Conservation (phyloP, 1,140 invertebrate species). For the Leguminivora glycinivorella region DNA sequence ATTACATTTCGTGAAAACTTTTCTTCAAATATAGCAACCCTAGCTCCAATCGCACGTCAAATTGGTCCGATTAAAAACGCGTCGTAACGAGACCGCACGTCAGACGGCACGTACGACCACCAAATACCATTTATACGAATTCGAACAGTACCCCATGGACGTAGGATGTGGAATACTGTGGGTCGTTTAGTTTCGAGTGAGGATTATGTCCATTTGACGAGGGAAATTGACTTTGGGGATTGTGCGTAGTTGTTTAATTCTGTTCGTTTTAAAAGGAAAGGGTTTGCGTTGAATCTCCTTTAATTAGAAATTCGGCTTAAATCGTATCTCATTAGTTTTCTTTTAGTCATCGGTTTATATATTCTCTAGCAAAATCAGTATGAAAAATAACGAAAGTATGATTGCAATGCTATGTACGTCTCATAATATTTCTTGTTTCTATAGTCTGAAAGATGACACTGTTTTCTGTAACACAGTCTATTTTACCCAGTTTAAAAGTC, state of each 20-base stretch:
- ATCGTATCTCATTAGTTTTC: no score
- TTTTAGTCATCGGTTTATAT: no score
- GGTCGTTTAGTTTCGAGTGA: no score
- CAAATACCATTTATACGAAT: background rate
- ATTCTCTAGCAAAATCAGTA: no score
- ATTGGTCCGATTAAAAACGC: background rate
- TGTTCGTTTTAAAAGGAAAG: background rate
- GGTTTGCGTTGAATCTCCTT: background rate
- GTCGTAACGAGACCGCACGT: background rate
- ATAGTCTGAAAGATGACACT: no score
- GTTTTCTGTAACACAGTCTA: no score
- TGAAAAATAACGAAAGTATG: no score
- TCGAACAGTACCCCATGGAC: background rate
- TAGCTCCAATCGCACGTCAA: background rate
- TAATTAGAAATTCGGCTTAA: no score
- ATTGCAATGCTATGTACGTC: no score
- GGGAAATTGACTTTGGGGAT: background rate
- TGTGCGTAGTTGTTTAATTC: constrained; percentile 1
- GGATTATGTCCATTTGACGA: background rate
- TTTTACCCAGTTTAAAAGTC: no score
- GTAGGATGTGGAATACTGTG: background rate
- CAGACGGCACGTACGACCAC: background rate
- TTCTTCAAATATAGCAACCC: background rate
- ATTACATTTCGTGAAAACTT: no score
- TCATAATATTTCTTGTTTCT: no score